These are phyloP conservation scores for Riptortus pedestris DNA, from an alignment of 1,140 invertebrate species.

Conservation along the genomic window DNA sequence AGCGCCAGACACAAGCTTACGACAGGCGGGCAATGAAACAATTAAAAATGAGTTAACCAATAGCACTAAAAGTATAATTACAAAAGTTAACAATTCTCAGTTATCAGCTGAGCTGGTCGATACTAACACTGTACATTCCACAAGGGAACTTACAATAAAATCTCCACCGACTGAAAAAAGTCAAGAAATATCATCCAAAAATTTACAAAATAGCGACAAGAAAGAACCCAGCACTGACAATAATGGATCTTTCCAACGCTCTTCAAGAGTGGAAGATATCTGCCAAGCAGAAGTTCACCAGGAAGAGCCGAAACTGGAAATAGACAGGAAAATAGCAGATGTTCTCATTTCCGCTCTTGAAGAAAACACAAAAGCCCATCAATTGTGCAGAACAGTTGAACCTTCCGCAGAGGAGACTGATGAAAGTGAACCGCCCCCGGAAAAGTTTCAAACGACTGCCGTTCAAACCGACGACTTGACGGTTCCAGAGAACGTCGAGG, in stretches of 20 bases:
- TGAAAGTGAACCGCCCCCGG: not conserved
- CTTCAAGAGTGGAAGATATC: too few relatives aligned
- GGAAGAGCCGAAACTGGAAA: not conserved
- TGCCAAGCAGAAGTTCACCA: not conserved
- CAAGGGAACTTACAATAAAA: not conserved
- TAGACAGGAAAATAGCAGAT: constrained; percentile 20
- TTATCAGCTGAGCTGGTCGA: not conserved
- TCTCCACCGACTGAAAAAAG: too few relatives aligned
- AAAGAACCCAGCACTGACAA: too few relatives aligned
- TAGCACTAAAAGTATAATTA: not conserved
- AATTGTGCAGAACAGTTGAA: not conserved
- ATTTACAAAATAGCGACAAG: too few relatives aligned
- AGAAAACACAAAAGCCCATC: constrained; percentile 9
- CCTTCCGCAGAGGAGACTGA: not conserved
- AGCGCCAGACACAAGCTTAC: not conserved
- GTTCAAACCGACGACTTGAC: constrained; percentile 2
- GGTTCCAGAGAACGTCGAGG: not conserved
- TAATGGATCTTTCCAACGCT: too few relatives aligned
- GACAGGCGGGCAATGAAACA: not conserved
- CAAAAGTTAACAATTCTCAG: not conserved
- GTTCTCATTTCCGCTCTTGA: constrained; percentile 20
- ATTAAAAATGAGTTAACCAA: not conserved
- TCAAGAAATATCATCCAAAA: too few relatives aligned
- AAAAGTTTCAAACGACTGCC: not conserved
- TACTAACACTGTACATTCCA: not conserved